These are phyloP conservation scores for Proales similis DNA, from an alignment of 1,140 invertebrate genomes.

Conservation along the genomic window DNA sequence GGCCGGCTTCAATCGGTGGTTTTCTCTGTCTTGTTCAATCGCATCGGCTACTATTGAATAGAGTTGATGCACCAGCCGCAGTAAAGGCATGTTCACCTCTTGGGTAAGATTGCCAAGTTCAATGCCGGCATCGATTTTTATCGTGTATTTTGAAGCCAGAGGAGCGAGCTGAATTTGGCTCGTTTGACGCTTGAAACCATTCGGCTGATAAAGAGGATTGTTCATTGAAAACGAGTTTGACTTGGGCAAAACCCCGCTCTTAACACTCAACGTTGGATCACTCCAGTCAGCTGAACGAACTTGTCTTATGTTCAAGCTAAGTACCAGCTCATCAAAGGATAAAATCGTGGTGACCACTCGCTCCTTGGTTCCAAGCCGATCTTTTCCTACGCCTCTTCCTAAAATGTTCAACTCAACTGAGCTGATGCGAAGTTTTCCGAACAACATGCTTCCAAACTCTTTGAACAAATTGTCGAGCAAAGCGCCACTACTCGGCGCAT, in stretches of 20 bases:
- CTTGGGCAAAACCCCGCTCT: background rate
- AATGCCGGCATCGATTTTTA: conserved; percentile 34
- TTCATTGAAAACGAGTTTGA: conserved; percentile 4
- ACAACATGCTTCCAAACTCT: conserved; percentile 32
- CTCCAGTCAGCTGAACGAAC: background rate
- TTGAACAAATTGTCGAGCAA: conserved; percentile 36
- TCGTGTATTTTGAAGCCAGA: conserved; percentile 18
- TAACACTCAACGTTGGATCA: too few relatives aligned
- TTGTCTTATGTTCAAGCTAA: conserved; percentile 24
- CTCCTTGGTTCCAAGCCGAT: background rate
- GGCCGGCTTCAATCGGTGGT: conserved; percentile 55
- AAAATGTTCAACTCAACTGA: conserved; percentile 26
- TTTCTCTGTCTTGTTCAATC: conserved; percentile 13
- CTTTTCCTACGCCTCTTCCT: background rate
- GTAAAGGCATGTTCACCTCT: conserved; percentile 82
- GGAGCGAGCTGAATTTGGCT: background rate
- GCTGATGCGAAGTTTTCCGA: conserved; percentile 32
- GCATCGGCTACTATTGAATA: conserved; percentile 95
- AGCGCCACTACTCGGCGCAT: conserved; percentile 18
- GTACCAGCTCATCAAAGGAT: conserved; percentile 29
- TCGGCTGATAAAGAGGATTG: conserved; percentile 7
- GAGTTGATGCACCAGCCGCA: conserved; percentile 86
- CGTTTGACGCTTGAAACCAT: background rate
- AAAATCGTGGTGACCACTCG: conserved; percentile 31
- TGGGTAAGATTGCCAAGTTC: conserved; percentile 43